These are phyloP conservation scores for Orthonyx spaldingii DNA, from an alignment of 2,113 vertebrate genomes.

Conservation along the genomic window DNA sequence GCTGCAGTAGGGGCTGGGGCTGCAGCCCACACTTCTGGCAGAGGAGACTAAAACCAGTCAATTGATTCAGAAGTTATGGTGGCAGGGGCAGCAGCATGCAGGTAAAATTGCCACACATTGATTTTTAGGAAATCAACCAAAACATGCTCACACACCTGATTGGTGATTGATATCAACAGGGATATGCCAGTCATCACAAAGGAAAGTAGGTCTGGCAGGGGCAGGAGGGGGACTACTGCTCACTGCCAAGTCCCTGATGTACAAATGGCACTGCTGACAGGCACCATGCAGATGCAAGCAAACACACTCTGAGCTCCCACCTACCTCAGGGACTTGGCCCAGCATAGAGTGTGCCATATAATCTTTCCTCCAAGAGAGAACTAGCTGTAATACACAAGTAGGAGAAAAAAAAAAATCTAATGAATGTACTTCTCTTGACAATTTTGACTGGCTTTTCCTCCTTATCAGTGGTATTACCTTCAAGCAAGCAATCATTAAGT, in stretches of 20 bases:
- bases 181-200: background rate
- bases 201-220: background rate
- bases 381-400: background rate
- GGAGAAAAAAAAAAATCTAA: background rate
- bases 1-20: background rate
- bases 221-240: background rate
- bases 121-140: background rate
- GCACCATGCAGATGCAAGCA: background rate
- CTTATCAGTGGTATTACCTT: slow-evolving; percentile 51
- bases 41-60: background rate
- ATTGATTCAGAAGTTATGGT: background rate
- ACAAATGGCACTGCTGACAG: background rate
- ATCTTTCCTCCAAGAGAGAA: background rate
- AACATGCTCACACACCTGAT: background rate
- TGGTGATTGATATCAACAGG: background rate
- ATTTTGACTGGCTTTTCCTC: slow-evolving; percentile 3
- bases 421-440: background rate
- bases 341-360: background rate
- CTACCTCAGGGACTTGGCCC: background rate
- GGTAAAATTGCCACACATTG: background rate
- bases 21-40: background rate
- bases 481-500: slow-evolving; percentile 59
- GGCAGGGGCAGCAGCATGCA: background rate
- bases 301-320: background rate
- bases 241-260: background rate